Evolutionary conservation across 1,140 invertebrate species (phyloP).

Genomic region (Bombus polaris): DNA sequence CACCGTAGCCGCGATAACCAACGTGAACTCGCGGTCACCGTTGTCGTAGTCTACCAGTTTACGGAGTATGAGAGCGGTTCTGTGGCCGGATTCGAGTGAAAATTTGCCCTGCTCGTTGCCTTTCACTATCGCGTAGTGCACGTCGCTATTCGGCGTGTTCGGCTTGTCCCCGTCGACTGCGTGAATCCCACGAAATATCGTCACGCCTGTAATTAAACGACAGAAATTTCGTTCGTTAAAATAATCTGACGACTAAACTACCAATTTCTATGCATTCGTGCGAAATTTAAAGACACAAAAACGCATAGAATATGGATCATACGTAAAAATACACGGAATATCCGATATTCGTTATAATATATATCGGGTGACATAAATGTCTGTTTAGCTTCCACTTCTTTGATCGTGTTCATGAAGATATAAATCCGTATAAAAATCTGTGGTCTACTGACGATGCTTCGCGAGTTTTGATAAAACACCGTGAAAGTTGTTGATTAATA

Average conservation of each 20-base stretch:
- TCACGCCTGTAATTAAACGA: constrained; percentile 84
- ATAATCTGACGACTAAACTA: too few species aligned
- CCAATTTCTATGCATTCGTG: neutral
- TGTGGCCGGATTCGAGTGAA: constrained; percentile 89
- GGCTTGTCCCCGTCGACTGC: constrained; percentile 92
- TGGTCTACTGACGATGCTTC: neutral
- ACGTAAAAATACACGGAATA: neutral
- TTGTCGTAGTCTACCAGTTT: constrained; percentile 90
- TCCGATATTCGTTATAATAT: neutral
- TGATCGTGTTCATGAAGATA: neutral
- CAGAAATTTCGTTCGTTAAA: neutral
- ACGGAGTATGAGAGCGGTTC: constrained; percentile 88
- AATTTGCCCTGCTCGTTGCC: constrained; percentile 91
- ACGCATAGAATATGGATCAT: neutral
- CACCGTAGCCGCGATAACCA: constrained; percentile 91
- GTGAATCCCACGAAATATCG: constrained; percentile 90
- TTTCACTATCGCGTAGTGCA: constrained; percentile 91
- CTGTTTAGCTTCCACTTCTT: too few species aligned
- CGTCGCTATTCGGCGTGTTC: constrained; percentile 94
- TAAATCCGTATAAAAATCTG: neutral
- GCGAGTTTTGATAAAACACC: neutral
- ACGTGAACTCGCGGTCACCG: constrained; percentile 89
- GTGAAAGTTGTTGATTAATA: neutral
- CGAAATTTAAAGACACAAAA: neutral
- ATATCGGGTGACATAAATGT: too few species aligned